These are phyloP conservation scores for Hormaphis cornu DNA, from an alignment of 1,140 invertebrate species.

Conservation along the genomic window DNA sequence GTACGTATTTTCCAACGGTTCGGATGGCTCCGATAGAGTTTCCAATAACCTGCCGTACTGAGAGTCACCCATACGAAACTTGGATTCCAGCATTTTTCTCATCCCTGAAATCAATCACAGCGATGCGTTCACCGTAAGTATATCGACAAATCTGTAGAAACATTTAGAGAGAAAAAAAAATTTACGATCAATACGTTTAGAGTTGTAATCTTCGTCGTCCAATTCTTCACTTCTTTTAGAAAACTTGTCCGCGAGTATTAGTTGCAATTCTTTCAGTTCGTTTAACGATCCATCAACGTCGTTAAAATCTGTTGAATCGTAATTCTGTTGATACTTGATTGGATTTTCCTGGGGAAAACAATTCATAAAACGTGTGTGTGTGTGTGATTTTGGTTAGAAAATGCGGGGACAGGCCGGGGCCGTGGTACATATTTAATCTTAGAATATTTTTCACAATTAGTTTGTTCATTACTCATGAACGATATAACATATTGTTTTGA, in stretches of 20 bases:
- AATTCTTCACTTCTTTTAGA: not conserved
- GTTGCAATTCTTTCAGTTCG: slow-evolving; percentile 24
- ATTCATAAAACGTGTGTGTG: not conserved
- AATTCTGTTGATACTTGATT: slow-evolving; percentile 6
- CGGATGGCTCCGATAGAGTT: slow-evolving; percentile 42
- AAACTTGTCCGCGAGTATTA: slow-evolving; percentile 2
- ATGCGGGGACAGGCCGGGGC: too few relatives aligned
- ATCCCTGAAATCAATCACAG: not conserved
- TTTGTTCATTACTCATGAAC: too few relatives aligned
- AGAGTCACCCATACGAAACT: slow-evolving; percentile 35
- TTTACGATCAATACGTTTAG: not conserved
- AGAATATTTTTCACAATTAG: too few relatives aligned
- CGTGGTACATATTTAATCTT: too few relatives aligned
- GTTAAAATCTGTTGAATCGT: slow-evolving; percentile 7
- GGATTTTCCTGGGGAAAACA: not conserved
- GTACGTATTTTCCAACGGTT: slow-evolving; percentile 57
- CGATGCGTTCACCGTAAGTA: too few relatives aligned
- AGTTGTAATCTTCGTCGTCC: not conserved
- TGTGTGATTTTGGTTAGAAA: too few relatives aligned
- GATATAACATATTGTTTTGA: too few relatives aligned
- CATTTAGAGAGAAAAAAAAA: not conserved
- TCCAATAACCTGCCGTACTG: slow-evolving; percentile 46
- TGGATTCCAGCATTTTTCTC: slow-evolving; percentile 13
- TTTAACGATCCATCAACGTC: slow-evolving; percentile 1
- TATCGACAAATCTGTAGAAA: not conserved